Percentiles rank a stretch among this genome's conserved stretches.
Conservation (phyloP, 2,113 vertebrate species). For the Erpornis zantholeuca region DNA sequence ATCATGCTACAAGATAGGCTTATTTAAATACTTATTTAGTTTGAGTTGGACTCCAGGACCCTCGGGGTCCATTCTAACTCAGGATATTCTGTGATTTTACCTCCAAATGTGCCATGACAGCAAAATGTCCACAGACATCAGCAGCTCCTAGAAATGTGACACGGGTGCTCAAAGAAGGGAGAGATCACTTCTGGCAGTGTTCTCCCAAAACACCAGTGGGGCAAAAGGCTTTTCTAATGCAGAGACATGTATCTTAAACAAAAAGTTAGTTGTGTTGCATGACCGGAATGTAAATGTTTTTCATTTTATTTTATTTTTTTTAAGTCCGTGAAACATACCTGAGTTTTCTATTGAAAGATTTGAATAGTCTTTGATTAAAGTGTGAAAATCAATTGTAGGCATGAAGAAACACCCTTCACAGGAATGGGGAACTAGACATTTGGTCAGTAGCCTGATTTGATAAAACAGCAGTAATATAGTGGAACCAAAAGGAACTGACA, state of each 20-base stretch:
- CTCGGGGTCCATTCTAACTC: neutral
- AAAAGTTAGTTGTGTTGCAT: neutral
- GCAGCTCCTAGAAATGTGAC: neutral
- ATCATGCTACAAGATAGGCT: neutral
- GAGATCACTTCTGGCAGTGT: neutral
- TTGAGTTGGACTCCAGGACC: neutral
- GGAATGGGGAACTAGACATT: neutral
- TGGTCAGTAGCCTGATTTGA: constrained; percentile 51
- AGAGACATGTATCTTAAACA: neutral
- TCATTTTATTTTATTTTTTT: neutral
- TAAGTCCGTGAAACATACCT: neutral
- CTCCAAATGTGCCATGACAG: neutral
- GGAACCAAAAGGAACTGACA: constrained; percentile 56
- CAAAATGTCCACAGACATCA: neutral
- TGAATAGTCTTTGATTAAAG: constrained; percentile 37
- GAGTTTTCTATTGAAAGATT: constrained; percentile 20
- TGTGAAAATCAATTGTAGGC: constrained; percentile 63
- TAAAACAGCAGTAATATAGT: constrained; percentile 50
- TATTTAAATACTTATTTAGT: neutral
- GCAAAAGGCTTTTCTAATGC: neutral
- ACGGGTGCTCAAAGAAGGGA: neutral
- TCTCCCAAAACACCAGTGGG: neutral
- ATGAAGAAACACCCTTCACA: constrained; percentile 46
- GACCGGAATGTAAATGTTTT: neutral
- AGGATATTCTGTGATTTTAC: neutral